A percentile compares a stretch with the other conserved stretches of the same genome.
Evolutionary conservation across 2,113 vertebrate species (phyloP).

Genomic region (Tapirus terrestris): DNA sequence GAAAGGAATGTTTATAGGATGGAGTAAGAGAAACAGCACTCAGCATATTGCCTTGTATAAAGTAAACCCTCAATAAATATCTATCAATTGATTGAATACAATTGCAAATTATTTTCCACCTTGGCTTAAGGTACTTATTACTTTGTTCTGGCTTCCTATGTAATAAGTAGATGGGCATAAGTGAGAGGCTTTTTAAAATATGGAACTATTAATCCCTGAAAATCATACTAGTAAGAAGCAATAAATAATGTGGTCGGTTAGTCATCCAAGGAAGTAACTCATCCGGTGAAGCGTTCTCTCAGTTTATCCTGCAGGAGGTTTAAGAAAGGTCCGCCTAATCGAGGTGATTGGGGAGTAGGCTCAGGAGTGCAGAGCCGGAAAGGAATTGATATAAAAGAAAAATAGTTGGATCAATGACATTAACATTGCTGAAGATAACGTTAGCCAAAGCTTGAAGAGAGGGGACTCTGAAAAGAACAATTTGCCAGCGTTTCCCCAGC

Average conservation of each 20-base stretch:
- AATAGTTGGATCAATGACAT: not conserved
- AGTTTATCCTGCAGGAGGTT: not conserved
- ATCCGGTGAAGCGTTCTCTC: not conserved
- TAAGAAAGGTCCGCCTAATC: not conserved
- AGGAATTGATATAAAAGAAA: slow-evolving; percentile 51
- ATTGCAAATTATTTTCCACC: slow-evolving; percentile 34
- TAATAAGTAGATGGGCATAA: not conserved
- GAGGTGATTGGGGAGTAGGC: not conserved
- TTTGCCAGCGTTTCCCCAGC: slow-evolving; percentile 26
- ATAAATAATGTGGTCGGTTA: slow-evolving; percentile 26
- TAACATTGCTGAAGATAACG: not conserved
- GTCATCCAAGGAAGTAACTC: not conserved
- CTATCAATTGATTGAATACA: not conserved
- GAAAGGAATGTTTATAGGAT: not conserved
- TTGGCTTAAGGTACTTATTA: not conserved
- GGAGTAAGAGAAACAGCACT: not conserved
- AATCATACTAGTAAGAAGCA: not conserved
- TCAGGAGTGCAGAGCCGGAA: not conserved
- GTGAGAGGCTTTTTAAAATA: slow-evolving; percentile 19
- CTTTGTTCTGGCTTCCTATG: not conserved
- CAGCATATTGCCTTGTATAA: not conserved
- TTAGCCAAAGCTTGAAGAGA: not conserved
- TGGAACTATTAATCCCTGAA: not conserved
- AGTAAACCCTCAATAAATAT: not conserved
- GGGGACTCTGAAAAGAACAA: not conserved